Evolutionary conservation across 2,888 invertebrate species (phyloP), one percentile per base, ranked within the genome.

Genomic region (Elmis aenea): DNA sequence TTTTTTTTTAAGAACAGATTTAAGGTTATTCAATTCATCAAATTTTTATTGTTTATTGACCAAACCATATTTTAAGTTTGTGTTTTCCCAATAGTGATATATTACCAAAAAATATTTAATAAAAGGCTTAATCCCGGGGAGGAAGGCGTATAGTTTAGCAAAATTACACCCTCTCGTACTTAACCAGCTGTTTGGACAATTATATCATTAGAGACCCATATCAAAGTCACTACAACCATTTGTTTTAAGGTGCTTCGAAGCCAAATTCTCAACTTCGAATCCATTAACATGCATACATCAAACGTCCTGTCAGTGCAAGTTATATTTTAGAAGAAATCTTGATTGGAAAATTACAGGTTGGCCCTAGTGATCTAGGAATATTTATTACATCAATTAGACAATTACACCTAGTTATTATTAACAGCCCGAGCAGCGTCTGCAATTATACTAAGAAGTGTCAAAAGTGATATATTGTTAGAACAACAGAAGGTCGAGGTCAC

Each of bases 381-480:
- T 42, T 42, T 42, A 42, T 42, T 38, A 38, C 25, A 10, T 25
- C 42, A 42, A 42, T 42, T 42, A 42, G 38, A 42, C 42, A 42
- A 42, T 42, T 42, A 42, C 42, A 42, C 42, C 38, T 35, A 38
- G 35, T 26, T 31, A 42, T 42, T 42, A 35, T 35, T 26, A 33
- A 31, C 28, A 42, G 26, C 10, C 28, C 21, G 25, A 21, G 34
- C 32, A 30, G 42, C 27, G 34, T 34, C 38, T 42, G 23, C 38
- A 42, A 38, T 42, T 42, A 42, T 24, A 22, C 18, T 13, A 26
- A 28, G 22, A 42, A 42, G 35, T 12, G 42, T 38, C 38, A 23
- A 32, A 25, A 31, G 23, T 42, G 42, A 42, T 42, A 31, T 33
- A 42, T 42, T 32, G 18, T 18, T 18, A n/a, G n/a, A n/a, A n/a